Evolutionary conservation across 2,888 invertebrate species (phyloP), one percentile per base, ranked within the genome.

Genomic region (Nephrotoma flavescens): DNA sequence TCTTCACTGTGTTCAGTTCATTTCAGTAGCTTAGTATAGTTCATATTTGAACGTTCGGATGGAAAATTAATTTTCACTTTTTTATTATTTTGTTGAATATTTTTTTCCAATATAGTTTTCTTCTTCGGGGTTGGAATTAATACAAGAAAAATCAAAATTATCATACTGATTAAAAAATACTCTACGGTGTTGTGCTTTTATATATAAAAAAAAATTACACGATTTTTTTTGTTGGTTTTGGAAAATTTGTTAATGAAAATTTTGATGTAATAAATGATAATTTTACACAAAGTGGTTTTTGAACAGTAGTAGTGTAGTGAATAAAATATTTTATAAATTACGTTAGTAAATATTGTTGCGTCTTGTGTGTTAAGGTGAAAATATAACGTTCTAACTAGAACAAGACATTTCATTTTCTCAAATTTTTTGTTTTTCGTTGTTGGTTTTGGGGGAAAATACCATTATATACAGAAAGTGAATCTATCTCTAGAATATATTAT

Each of bases 21-120:
- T 86, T 83, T 86, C 57, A 87, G 87, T 87, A 87, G 87, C 86
- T 86, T 87, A 87, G 87, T 86, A 86, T 86, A 87, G 86, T 86
- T 87, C 47, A 86, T 86, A 86, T 86, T 86, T 86, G 87, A 86
- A 87, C 87, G 86, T 87, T 86, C 84, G 5, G 31, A 44, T 84
- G 84, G 84, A 84, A 84, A 42, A 84, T 42, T 84, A 41, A 84
- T 84, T 84, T 71, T 71, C 71, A 71, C 71, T 71, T 71, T 71
- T 31, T 71, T 71, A 71, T 71, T 71, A 71, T 71, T 71, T 71
- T 52, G 15, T 52, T 52, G 15, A 52, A 6, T 52, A 52, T 71
- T 71, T 71, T 31, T 71, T 19, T 71, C 31, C 71, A 11, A 7
- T 71, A 31, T 71, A 71, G 71, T 71, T 31, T 71, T 71, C 71